Conservation (phyloP, 2,888 invertebrate genomes). For the Microplitis deprimator region DNA sequence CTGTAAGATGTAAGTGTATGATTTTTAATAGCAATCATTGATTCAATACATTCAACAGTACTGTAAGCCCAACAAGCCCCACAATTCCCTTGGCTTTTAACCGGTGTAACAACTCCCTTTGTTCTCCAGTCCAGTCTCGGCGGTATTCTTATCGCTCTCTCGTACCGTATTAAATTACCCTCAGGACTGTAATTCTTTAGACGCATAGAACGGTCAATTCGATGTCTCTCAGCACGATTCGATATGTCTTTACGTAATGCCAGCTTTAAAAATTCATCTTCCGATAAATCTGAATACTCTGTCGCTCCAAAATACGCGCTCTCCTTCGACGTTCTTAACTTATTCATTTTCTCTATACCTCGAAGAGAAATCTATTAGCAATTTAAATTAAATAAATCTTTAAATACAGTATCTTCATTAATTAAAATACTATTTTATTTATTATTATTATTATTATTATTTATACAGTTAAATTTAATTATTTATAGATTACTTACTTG, state of each 20-base stretch:
- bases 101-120: conserved; percentile 78
- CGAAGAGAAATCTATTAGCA: conserved; percentile 72
- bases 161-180: conserved; percentile 46
- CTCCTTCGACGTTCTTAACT: conserved; percentile 64
- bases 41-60: conserved; percentile 81
- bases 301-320: conserved; percentile 76
- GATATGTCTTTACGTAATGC: conserved; percentile 65
- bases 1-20: conserved; percentile 78
- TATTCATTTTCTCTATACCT: conserved; percentile 72
- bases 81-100: conserved; percentile 82
- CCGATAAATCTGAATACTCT: conserved; percentile 76
- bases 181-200: conserved; percentile 49
- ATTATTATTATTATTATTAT: background rate
- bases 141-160: conserved; percentile 57
- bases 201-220: conserved; percentile 56
- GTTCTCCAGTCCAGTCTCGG: conserved; percentile 75
- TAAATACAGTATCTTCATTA: too few species aligned
- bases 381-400: conserved; percentile 35
- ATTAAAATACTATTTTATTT: conserved; percentile 4
- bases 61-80: conserved; percentile 93
- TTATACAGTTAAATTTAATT: background rate
- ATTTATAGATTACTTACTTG: conserved; percentile 63
- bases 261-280: conserved; percentile 73
- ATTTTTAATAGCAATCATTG: conserved; percentile 81
- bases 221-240: conserved; percentile 55